These are phyloP conservation scores for Orchestes rusci DNA, from an alignment of 2,888 invertebrate genomes.

Conservation along the genomic window DNA sequence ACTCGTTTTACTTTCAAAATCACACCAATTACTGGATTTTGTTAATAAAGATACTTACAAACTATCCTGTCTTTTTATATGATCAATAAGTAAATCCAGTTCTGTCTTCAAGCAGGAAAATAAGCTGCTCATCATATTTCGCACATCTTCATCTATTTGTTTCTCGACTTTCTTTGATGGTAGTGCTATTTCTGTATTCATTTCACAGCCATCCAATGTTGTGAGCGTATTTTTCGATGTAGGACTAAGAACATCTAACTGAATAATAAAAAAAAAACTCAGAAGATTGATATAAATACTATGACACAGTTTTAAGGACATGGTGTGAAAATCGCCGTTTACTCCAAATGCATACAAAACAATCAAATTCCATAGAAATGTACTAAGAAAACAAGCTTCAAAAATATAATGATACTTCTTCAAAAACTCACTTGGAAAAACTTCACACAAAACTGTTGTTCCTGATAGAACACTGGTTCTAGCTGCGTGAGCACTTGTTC, in stretches of 20 bases:
- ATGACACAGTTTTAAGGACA: too few relatives aligned
- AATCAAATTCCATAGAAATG: too few relatives aligned
- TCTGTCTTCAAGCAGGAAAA: slow-evolving; percentile 85
- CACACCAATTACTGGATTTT: too few relatives aligned
- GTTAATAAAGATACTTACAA: slow-evolving; percentile 61
- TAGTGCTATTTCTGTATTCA: slow-evolving; percentile 33
- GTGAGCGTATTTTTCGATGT: slow-evolving; percentile 51
- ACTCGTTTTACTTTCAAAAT: too few relatives aligned
- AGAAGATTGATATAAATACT: slow-evolving; percentile 1
- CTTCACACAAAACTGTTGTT: slow-evolving; percentile 89
- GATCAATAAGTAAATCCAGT: slow-evolving; percentile 74
- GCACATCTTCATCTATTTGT: slow-evolving; percentile 70
- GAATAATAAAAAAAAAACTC: slow-evolving; percentile 37
- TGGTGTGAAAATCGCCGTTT: too few relatives aligned
- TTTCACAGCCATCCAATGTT: slow-evolving; percentile 47
- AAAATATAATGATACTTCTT: too few relatives aligned
- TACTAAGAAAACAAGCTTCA: too few relatives aligned
- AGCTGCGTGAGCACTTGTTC: slow-evolving; percentile 83
- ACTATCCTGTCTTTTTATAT: slow-evolving; percentile 81
- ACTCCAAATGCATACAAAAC: too few relatives aligned
- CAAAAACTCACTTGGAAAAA: slow-evolving; percentile 69
- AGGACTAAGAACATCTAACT: slow-evolving; percentile 52
- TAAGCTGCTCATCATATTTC: slow-evolving; percentile 81
- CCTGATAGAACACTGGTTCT: slow-evolving; percentile 85
- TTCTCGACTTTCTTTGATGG: slow-evolving; percentile 55